Base-by-base conservation (phyloP, 1,140 invertebrate species). In the Sitophilus oryzae region DNA sequence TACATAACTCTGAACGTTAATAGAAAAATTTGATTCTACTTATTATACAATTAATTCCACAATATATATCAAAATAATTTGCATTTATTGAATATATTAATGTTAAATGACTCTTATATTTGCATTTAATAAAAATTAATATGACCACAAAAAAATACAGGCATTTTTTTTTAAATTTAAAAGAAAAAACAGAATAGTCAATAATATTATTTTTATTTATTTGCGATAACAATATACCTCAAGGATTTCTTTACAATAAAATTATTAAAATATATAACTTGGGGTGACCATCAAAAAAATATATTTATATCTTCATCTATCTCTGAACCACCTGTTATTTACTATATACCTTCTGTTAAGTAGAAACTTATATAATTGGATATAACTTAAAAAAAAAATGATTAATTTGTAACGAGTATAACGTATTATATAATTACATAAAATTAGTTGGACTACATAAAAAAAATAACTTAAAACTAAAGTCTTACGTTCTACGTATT, bases 241-340 rank as follows among this genome's bases (percentile, higher is more conserved):
- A 18, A 36, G 16, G 14, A 16, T 14, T 34, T 19, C 18, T 42
- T 11, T 42, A 2, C 15, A 37, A 16, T 51, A 51, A 51, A 51
- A 51, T 51, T 51, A 51, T 51, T 51, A 51, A 21, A 51, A 51
- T 36, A 41, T 51, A 51, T 49, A 51, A 40, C 18, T 19, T 51
- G 10, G 21, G 36, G 38, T 25, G 48, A 51, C 30, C 37, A 20
- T 22, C 44, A 30, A 46, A 46, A 42, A 42, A 16, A 38, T 38
- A 38, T 38, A 1, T 38, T 38, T 42, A 18, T 42, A 9, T 18
- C 19, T 2, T 11, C 19, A n/a, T 38, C 2, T 15, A 42, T 16
- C 18, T 16, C 1, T 19, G 15, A 18, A 22, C 15, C 15, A 42
- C 19, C n/a, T 5, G 15, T 42, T 42, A 16, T n/a, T 38, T 16